Conservation (phyloP, 2,888 invertebrate genomes). For the Nymphalis polychloros region DNA sequence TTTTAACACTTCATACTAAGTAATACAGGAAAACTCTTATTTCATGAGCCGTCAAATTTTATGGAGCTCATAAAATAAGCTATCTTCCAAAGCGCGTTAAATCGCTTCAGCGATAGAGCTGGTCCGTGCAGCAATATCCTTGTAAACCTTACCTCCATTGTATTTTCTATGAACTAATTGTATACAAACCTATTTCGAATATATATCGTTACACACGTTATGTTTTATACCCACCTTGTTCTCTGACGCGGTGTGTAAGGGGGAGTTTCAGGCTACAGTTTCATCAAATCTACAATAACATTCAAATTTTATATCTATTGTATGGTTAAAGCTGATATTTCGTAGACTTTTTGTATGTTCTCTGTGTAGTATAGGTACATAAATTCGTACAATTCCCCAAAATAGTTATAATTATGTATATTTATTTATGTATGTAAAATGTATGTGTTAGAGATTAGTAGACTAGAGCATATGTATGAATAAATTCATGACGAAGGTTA, state of each 20-base stretch:
- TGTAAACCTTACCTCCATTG: not conserved
- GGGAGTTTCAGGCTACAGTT: too few species aligned
- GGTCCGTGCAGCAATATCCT: not conserved
- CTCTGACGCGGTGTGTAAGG: not conserved
- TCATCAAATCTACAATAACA: not conserved
- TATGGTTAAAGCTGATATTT: too few species aligned
- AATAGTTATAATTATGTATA: too few species aligned
- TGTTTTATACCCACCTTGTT: not conserved
- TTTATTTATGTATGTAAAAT: too few species aligned
- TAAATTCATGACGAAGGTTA: too few species aligned
- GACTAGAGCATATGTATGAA: too few species aligned
- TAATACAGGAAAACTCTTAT: too few species aligned
- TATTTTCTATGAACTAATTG: not conserved
- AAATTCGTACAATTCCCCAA: too few species aligned
- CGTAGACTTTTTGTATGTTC: too few species aligned
- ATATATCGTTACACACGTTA: not conserved
- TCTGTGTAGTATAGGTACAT: too few species aligned
- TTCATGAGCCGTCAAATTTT: constrained; percentile 13
- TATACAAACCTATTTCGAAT: not conserved
- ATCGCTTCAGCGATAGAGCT: constrained; percentile 4
- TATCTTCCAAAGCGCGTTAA: constrained; percentile 10
- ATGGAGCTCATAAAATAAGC: constrained; percentile 10
- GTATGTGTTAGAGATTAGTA: too few species aligned
- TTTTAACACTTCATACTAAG: too few species aligned
- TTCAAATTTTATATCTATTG: not conserved